A percentile compares a stretch with the other conserved stretches of the same genome.
phyloP scores from a whole-genome alignment of 2,113 vertebrate genomes.

The Nothoprocta pentlandii region DNA sequence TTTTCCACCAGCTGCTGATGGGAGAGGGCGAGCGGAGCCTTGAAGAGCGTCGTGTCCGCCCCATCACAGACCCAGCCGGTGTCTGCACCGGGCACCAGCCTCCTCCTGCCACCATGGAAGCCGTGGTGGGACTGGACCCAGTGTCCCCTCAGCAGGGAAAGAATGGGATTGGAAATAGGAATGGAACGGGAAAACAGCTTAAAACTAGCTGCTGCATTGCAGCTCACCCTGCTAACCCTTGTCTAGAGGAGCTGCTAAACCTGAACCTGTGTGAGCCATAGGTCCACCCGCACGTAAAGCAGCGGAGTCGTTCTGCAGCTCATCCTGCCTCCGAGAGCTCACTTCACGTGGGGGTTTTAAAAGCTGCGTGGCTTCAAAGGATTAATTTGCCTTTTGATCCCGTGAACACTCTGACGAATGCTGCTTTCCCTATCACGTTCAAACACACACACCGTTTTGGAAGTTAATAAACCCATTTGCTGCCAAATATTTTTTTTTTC shows the following conservation, averaged over 20 bases:
- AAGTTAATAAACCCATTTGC: constrained; percentile 77
- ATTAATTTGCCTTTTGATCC: constrained; percentile 81
- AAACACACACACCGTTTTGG: constrained; percentile 73
- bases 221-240: background rate
- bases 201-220: background rate
- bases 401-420: constrained; percentile 67
- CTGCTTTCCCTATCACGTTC: constrained; percentile 78
- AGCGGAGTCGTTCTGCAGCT: background rate
- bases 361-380: constrained; percentile 76
- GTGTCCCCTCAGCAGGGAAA: background rate
- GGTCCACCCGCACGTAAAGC: background rate
- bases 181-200: background rate
- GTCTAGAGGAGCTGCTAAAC: background rate
- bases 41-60: background rate
- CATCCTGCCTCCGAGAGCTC: constrained; percentile 2
- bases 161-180: background rate
- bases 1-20: background rate
- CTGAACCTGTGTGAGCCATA: rapidly evolving
- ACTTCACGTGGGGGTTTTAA: constrained; percentile 38
- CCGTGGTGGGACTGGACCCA: rapidly evolving
- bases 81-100: no score
- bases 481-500: constrained; percentile 72
- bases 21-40: background rate
- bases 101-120: background rate
- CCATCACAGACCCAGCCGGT: background rate